phyloP scores from a whole-genome alignment of 1,140 invertebrate genomes.

The Cyclargus thomasi region DNA sequence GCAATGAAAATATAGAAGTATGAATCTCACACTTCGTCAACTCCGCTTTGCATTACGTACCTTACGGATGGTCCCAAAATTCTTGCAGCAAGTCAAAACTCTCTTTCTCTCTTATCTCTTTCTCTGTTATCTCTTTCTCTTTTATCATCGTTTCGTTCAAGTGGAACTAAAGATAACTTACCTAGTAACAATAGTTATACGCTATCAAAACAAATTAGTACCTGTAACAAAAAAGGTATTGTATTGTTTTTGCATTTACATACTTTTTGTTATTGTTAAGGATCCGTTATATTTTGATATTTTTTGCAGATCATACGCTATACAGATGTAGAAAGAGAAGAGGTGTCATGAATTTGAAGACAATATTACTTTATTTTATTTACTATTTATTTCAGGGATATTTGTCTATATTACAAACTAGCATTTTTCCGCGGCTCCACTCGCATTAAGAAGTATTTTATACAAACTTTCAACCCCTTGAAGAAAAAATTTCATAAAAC shows the following conservation, averaged over 20 bases:
- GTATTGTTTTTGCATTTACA: neutral
- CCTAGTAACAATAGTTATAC: neutral
- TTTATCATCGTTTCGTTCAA: neutral
- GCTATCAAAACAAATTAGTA: neutral
- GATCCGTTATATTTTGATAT: neutral
- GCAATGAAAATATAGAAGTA: too few relatives aligned
- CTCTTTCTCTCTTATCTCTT: neutral
- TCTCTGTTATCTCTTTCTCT: neutral
- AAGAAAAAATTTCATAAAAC: too few relatives aligned
- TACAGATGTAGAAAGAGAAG: neutral
- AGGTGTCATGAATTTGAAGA: neutral
- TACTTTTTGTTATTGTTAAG: neutral
- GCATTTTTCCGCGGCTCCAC: too few relatives aligned
- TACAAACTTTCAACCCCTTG: too few relatives aligned
- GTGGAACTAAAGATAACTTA: neutral
- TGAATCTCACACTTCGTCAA: too few relatives aligned
- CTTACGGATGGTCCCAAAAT: neutral
- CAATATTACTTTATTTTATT: too few relatives aligned
- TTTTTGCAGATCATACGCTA: neutral
- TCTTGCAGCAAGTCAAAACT: neutral
- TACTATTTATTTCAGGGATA: too few relatives aligned
- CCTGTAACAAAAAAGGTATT: neutral
- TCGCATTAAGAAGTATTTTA: too few relatives aligned
- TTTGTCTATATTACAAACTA: too few relatives aligned
- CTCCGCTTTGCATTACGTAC: too few relatives aligned